Evolutionary conservation across 2,888 invertebrate genomes (phyloP).

Genomic region (Latrodectus hesperus): DNA sequence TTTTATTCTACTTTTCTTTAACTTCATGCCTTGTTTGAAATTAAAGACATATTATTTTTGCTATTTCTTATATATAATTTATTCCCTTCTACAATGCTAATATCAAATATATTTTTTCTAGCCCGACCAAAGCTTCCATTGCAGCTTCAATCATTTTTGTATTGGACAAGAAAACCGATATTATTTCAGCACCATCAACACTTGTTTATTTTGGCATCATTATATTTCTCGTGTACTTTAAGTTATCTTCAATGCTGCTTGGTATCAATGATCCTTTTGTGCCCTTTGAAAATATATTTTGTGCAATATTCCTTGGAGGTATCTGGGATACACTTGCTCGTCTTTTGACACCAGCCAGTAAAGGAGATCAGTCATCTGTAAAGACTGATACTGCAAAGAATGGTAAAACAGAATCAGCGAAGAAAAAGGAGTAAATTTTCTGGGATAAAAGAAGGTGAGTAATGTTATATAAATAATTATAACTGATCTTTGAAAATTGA

Average conservation of each 20-base stretch:
- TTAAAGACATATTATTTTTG: too few species aligned
- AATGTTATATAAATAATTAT: not conserved
- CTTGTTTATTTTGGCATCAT: constrained; percentile 98
- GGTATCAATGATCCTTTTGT: constrained; percentile 99
- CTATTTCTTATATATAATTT: too few species aligned
- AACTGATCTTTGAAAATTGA: not conserved
- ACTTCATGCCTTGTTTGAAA: too few species aligned
- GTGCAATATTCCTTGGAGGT: constrained; percentile 96
- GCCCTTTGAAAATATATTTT: constrained; percentile 98
- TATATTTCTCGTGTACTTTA: constrained; percentile 85
- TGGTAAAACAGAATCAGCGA: constrained; percentile 77
- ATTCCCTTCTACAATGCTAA: too few species aligned
- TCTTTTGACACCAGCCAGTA: constrained; percentile 70
- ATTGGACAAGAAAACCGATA: constrained; percentile 95
- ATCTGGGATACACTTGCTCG: constrained; percentile 90
- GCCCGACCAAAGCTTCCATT: constrained; percentile 96
- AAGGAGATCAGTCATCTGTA: constrained; percentile 82
- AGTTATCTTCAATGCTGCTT: constrained; percentile 93
- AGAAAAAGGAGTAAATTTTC: constrained; percentile 73
- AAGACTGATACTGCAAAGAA: constrained; percentile 76
- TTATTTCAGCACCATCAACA: constrained; percentile 96
- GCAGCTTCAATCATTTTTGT: constrained; percentile 97
- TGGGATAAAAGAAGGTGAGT: not conserved
- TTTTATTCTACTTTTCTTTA: too few species aligned
- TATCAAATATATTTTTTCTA: constrained; percentile 76